Conservation (phyloP, 2,797 vertebrate species). For the Chaetophractus vellerosus region DNA sequence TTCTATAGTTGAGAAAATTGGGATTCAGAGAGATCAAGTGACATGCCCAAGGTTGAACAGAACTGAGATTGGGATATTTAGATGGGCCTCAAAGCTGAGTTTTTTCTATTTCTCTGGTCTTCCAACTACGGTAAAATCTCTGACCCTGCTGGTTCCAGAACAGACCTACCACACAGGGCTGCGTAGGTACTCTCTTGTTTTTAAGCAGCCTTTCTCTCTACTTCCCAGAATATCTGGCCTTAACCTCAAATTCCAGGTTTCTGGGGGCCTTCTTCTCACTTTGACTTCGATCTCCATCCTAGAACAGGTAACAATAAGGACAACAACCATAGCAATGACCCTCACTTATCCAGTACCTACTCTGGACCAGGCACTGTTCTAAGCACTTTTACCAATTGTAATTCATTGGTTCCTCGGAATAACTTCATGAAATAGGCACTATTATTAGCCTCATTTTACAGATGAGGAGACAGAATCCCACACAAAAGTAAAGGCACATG, state of each 20-base stretch:
- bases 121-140: not conserved
- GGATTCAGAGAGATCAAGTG: not conserved
- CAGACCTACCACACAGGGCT: not conserved
- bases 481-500: not conserved
- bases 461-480: not conserved
- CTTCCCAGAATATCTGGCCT: not conserved
- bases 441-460: not conserved
- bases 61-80: not conserved
- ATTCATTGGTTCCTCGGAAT: not conserved
- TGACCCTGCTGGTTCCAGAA: not conserved
- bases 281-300: not conserved
- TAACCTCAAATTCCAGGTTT: slow-evolving; percentile 3
- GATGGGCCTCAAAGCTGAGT: not conserved
- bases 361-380: not conserved
- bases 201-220: not conserved
- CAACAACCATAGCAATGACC: not conserved
- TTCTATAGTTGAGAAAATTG: slow-evolving; percentile 26
- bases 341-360: fast-evolving
- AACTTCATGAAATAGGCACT: not conserved
- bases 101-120: not conserved
- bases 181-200: not conserved
- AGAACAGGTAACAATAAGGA: not conserved
- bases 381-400: not conserved
- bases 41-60: not conserved
- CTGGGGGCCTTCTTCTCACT: not conserved